Evolutionary conservation across 2,113 vertebrate genomes (phyloP), one percentile per base, ranked within the genome.

Genomic region (Anoplopoma fimbria): DNA sequence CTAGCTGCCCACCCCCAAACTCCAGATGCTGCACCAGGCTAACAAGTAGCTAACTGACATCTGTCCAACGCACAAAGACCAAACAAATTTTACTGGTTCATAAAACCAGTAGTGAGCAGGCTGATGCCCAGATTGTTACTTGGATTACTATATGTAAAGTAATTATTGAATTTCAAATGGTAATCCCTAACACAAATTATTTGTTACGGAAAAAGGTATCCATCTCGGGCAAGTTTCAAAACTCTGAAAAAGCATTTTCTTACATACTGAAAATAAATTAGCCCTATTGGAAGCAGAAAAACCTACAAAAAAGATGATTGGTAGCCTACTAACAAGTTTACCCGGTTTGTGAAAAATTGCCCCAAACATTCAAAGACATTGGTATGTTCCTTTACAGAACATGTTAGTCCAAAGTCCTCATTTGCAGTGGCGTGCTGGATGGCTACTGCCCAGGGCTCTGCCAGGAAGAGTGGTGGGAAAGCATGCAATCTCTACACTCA

Each of bases 361-460:
- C 9, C 21, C 0, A 27, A 29, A 69, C 65, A 49, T 49, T 68
- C 7, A 63, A 38, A 67, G 15, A 51, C 42, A 17, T 7, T 69
- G 31, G 38, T 42, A 7, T 63, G 67, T 49, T 62, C 49, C 36
- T 55, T 77, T 53, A 58, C 14, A 63, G 63, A 63, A 47, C 69
- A 82, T 34, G 34, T 69, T 62, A 47, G 36, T 45, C 42, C 49
- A 36, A 67, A 85, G 77, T 38, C 14, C 61, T 72, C 1, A 75
- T 65, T 72, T 83, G 42, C 40, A 68, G 69, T 83, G 64, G 51
- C 29, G 0, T 77, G 73, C 21, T 75, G 57, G 19, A n/a, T 2
- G 57, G 45, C 14, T 55, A 23, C 36, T 55, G 78, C 83, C 83
- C 33, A 23, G 40, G 71, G 83, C 77, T 69, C 42, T 73, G 69